These are phyloP conservation scores for Agelaius phoeniceus DNA, from an alignment of 2,113 vertebrate genomes.

Conservation along the genomic window DNA sequence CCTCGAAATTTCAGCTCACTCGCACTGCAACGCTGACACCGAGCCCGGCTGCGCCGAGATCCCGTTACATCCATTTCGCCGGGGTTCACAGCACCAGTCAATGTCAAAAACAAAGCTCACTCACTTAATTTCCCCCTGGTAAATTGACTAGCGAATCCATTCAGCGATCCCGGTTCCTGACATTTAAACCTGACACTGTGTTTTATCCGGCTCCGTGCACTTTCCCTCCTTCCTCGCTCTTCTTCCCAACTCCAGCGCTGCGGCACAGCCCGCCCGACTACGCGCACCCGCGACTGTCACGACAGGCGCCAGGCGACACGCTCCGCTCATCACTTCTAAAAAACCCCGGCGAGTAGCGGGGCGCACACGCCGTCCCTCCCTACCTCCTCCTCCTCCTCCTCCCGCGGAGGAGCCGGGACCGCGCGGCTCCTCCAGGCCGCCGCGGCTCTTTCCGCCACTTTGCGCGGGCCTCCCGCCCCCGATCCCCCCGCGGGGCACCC, in stretches of 20 bases:
- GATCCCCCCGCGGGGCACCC: neutral
- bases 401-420: neutral
- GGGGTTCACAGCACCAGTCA: neutral
- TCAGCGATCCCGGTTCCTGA: neutral
- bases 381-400: neutral
- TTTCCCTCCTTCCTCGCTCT: neutral
- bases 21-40: conserved; percentile 34
- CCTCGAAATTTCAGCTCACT: conserved; percentile 13
- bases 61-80: conserved; percentile 43
- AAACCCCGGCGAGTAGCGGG: neutral
- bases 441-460: neutral
- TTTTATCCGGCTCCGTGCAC: neutral
- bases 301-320: neutral
- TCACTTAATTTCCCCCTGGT: conserved; percentile 68
- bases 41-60: conserved; percentile 60
- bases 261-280: neutral
- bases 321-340: neutral
- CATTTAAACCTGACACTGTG: neutral
- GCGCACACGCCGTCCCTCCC: neutral
- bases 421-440: neutral
- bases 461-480: neutral
- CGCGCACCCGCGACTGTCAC: conserved; percentile 23
- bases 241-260: conserved; percentile 32
- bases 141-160: conserved; percentile 62
- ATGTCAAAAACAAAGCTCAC: conserved; percentile 60